Evolutionary conservation across 2,113 vertebrate species (phyloP).

Genomic region (human): DNA sequence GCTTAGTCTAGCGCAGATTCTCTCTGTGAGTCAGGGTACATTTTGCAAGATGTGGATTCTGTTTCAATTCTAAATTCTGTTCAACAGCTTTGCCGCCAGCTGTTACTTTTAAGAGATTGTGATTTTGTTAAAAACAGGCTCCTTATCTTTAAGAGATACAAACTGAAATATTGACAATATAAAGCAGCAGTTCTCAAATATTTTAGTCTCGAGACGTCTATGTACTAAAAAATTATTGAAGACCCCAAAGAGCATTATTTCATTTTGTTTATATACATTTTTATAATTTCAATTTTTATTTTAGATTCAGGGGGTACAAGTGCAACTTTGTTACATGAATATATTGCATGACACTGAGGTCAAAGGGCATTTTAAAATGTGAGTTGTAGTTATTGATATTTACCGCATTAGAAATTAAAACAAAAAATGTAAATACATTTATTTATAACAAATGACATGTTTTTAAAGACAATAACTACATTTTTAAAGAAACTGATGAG

Average conservation of each 20-base stretch:
- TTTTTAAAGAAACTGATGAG: neutral
- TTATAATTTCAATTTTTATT: too few species aligned
- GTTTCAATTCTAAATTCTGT: conserved; percentile 37
- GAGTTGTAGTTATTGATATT: neutral
- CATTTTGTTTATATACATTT: too few species aligned
- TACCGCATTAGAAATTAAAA: neutral
- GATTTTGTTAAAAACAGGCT: conserved; percentile 2
- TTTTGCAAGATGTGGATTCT: conserved; percentile 4
- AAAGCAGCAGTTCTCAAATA: neutral
- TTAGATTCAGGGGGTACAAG: too few species aligned
- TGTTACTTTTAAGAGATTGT: conserved; percentile 53
- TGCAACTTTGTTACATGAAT: too few species aligned
- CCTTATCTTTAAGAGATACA: neutral
- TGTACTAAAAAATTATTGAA: neutral
- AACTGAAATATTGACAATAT: neutral
- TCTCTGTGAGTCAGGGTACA: conserved; percentile 20
- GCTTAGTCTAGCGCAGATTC: neutral
- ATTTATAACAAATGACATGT: neutral
- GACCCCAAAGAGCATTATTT: neutral
- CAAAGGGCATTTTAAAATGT: neutral
- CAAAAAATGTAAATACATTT: neutral
- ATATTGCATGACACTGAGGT: too few species aligned
- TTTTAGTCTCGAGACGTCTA: neutral
- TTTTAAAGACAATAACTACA: neutral
- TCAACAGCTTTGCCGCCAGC: conserved; percentile 41